These are phyloP conservation scores for Drosophila neotestacea DNA, from an alignment of 2,888 invertebrate genomes.

Conservation along the genomic window DNA sequence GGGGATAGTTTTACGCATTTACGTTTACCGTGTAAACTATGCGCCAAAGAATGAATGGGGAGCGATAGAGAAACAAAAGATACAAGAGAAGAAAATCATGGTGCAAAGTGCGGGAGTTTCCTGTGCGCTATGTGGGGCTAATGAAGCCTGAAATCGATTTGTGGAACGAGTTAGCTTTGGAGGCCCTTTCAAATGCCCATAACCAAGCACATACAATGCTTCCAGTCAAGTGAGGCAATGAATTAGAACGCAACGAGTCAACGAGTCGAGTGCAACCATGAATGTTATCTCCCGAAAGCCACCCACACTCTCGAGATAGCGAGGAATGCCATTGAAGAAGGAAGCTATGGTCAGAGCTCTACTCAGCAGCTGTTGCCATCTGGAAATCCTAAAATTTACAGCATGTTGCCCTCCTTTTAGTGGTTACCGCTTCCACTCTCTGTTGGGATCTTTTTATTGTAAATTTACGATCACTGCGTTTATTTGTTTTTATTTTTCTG, in stretches of 20 bases:
- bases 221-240: conserved; percentile 47
- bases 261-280: conserved; percentile 2
- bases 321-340: conserved; percentile 17
- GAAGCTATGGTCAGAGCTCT: background rate
- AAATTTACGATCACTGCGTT: conserved; percentile 73
- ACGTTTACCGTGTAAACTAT: conserved; percentile 58
- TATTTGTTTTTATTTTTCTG: conserved; percentile 54
- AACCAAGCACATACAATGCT: conserved; percentile 1
- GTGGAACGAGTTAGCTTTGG: conserved; percentile 33
- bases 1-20: conserved; percentile 68
- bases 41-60: conserved; percentile 37
- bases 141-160: conserved; percentile 83
- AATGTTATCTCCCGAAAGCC: conserved; percentile 25
- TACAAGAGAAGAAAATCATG: conserved; percentile 54
- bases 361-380: conserved; percentile 68
- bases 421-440: conserved; percentile 7
- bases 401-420: conserved; percentile 43
- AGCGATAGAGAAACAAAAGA: conserved; percentile 34
- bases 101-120: conserved; percentile 74
- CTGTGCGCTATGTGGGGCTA: conserved; percentile 70
- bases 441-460: conserved; percentile 48
- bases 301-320: conserved; percentile 25
- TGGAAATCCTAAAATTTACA: conserved; percentile 78
- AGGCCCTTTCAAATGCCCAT: background rate
- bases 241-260: conserved; percentile 53